Conservation (phyloP, 1,140 invertebrate species). For the Listronotus bonariensis region DNA sequence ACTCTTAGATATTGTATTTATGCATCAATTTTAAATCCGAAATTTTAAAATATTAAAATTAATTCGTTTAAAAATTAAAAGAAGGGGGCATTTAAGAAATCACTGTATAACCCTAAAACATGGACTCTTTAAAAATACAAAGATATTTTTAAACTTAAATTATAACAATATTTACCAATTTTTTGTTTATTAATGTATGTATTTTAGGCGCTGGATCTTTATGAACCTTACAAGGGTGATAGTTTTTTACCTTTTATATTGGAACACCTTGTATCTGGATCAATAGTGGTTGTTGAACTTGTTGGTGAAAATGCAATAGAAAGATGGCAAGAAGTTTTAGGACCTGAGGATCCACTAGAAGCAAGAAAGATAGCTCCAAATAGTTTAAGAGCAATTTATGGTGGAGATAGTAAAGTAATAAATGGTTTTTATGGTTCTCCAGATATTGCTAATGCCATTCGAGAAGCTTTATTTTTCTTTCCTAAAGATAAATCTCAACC, state of each 20-base stretch:
- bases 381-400: slow-evolving; percentile 72
- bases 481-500: slow-evolving; percentile 51
- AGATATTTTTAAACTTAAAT: too few species aligned
- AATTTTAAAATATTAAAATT: too few species aligned
- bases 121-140: too few species aligned
- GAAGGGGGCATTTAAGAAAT: too few species aligned
- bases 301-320: slow-evolving; percentile 65
- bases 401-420: slow-evolving; percentile 68
- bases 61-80: too few species aligned
- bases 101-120: too few species aligned
- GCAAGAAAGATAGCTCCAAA: slow-evolving; percentile 63
- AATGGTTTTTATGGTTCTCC: slow-evolving; percentile 77
- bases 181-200: neutral
- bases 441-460: slow-evolving; percentile 61
- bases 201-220: slow-evolving; percentile 60
- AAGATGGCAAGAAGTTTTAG: slow-evolving; percentile 66
- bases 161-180: too few species aligned
- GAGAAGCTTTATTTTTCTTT: slow-evolving; percentile 53
- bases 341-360: slow-evolving; percentile 68
- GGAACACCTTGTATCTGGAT: slow-evolving; percentile 66
- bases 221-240: slow-evolving; percentile 58
- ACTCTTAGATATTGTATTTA: too few species aligned
- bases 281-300: slow-evolving; percentile 69
- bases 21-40: too few species aligned
- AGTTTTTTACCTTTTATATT: slow-evolving; percentile 54